Conservation (phyloP, 1,140 invertebrate genomes). For the Psilanteris sp. region DNA sequence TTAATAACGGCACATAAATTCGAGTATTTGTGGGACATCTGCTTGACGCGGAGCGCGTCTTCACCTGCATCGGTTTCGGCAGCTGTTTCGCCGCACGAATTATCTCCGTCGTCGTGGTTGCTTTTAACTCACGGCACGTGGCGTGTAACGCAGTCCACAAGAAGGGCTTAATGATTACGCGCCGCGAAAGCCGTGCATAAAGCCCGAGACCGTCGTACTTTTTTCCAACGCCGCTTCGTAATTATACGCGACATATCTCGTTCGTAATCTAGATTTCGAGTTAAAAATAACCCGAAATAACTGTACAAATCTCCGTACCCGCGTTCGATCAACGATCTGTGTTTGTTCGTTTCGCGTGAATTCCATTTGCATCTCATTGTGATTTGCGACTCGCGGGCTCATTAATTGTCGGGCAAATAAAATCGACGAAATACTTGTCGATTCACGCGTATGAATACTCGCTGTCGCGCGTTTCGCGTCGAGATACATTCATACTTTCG, state of each 20-base stretch:
- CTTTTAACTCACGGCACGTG: conserved; percentile 52
- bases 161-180: conserved; percentile 35
- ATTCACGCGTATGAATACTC: too few relatives aligned
- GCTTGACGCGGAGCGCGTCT: conserved; percentile 29
- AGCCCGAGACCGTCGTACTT: conserved; percentile 9
- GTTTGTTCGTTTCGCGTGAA: not conserved
- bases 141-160: conserved; percentile 23
- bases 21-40: conserved; percentile 36
- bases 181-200: conserved; percentile 9
- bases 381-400: too few relatives aligned
- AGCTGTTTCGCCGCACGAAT: conserved; percentile 51
- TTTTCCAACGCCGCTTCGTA: conserved; percentile 16
- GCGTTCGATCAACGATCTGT: conserved; percentile 15
- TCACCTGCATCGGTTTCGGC: conserved; percentile 58
- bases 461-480: too few relatives aligned
- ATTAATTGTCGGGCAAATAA: too few relatives aligned
- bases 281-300: conserved; percentile 48
- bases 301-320: conserved; percentile 38
- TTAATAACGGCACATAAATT: conserved; percentile 6
- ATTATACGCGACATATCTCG: conserved; percentile 32
- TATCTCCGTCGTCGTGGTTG: conserved; percentile 41
- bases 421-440: too few relatives aligned
- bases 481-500: too few relatives aligned
- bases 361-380: not conserved
- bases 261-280: conserved; percentile 45